Evolutionary conservation across 2,888 invertebrate species (phyloP).

Genomic region (Ceramica pisi): DNA sequence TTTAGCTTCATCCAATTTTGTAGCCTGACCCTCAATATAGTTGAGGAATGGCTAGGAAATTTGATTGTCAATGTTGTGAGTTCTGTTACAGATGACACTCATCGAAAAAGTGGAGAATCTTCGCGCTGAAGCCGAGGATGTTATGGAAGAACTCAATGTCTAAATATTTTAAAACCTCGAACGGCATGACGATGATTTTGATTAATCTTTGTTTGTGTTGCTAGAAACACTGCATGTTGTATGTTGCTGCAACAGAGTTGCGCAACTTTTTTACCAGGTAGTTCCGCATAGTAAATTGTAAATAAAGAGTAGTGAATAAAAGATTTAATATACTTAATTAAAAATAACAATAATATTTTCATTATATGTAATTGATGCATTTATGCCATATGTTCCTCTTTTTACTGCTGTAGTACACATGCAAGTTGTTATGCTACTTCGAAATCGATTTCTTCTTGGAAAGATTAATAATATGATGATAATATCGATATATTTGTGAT

Average conservation of each 20-base stretch:
- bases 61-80: neutral
- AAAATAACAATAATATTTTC: neutral
- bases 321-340: neutral
- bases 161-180: neutral
- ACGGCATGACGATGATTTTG: neutral
- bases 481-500: neutral
- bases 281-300: conserved; percentile 18
- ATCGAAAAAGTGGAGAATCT: conserved; percentile 96
- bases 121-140: conserved; percentile 95
- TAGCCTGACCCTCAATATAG: too few species aligned
- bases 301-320: conserved; percentile 4
- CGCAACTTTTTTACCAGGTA: neutral
- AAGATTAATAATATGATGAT: neutral
- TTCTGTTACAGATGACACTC: conserved; percentile 92
- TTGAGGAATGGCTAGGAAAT: too few species aligned
- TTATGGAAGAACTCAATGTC: conserved; percentile 91
- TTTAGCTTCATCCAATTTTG: too few species aligned
- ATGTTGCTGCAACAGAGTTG: conserved; percentile 1
- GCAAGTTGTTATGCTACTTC: neutral
- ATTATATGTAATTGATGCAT: conserved; percentile 11
- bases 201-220: neutral
- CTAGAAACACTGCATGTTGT: neutral
- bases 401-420: neutral
- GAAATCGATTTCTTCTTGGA: neutral
- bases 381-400: conserved; percentile 6